Base-by-base conservation (phyloP, 2,113 vertebrate genomes). In the Bagarius yarrelli region DNA sequence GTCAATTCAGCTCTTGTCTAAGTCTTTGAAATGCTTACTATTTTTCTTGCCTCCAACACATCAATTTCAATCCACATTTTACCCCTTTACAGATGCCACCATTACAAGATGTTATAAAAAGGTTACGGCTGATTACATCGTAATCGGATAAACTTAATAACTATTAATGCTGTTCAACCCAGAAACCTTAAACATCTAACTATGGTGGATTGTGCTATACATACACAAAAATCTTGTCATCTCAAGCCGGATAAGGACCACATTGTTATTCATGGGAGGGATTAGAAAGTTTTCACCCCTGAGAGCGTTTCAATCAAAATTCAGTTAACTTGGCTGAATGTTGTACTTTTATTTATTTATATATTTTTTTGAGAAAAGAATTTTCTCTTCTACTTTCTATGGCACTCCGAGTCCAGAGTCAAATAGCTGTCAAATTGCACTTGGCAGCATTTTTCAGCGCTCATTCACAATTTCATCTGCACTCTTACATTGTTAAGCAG, bases 401-500 rank as follows among this genome's bases (percentile, higher is more conserved):
- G 34, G 40, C 32, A 25, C 47, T 40, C 70, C 25, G 61, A 85
- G 67, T 67, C 74, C 60, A 72, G 56, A 69, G 81, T 67, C 57
- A 81, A 81, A 78, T 55, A 78, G 60, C 25, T 74, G 59, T 70
- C 44, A 80, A 73, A 69, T 47, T 83, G 60, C 21, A 69, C 66
- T 73, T 25, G 44, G 52, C 75, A 70, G 27, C 82, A 71, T 83
- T 75, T 76, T 81, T 34, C 44, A 70, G 79, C 80, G 13, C 52
- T 67, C 66, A 72, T 78, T 83, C 78, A 78, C 60, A 66, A 59
- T 74, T 81, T 74, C 75, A 80, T 79, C 78, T 57, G 55, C 36
- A 73, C 30, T 67, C 79, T 78, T 71, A 25, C 57, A 78, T 66
- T 81, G 83, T 81, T 77, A 77, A 69, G 77, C 57, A 78, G 82